These are phyloP conservation scores for Leistus spinibarbis DNA, from an alignment of 2,888 invertebrate genomes.

Conservation along the genomic window DNA sequence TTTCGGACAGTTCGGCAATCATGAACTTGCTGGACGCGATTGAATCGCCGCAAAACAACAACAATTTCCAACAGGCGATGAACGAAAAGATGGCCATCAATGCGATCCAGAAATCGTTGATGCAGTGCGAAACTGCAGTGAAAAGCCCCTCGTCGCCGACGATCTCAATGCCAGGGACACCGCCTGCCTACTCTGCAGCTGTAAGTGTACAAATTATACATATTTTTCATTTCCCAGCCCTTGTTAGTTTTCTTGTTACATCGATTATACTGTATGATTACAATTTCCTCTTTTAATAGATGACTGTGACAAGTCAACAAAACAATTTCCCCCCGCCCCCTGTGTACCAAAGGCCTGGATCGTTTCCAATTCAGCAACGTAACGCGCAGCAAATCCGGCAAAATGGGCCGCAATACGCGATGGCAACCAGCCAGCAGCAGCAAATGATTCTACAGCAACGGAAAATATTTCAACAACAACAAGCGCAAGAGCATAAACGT, in stretches of 20 bases:
- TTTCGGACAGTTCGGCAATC: constrained; percentile 51
- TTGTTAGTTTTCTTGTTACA: no score
- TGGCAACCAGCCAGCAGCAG: constrained; percentile 48
- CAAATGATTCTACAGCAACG: constrained; percentile 61
- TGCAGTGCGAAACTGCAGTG: constrained; percentile 78
- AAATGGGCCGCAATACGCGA: constrained; percentile 43
- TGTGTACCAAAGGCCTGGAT: constrained; percentile 48
- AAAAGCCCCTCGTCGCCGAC: constrained; percentile 67
- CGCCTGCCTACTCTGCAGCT: constrained; percentile 64
- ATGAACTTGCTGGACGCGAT: constrained; percentile 58
- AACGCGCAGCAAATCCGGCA: constrained; percentile 42
- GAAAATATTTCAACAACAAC: constrained; percentile 54
- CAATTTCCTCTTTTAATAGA: constrained; percentile 40
- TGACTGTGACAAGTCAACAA: constrained; percentile 40
- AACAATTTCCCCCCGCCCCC: constrained; percentile 54
- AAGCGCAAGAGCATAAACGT: constrained; percentile 65
- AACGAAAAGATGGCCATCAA: constrained; percentile 84
- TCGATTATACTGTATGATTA: no score
- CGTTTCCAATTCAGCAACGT: constrained; percentile 44
- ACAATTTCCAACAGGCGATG: constrained; percentile 56
- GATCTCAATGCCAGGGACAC: constrained; percentile 60
- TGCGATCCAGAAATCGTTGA: constrained; percentile 88
- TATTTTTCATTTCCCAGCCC: neutral
- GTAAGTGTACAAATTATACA: constrained; percentile 49
- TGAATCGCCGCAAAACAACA: constrained; percentile 47